These are phyloP conservation scores for Cyprinodon tularosa DNA, from an alignment of 2,113 vertebrate species.

Conservation along the genomic window DNA sequence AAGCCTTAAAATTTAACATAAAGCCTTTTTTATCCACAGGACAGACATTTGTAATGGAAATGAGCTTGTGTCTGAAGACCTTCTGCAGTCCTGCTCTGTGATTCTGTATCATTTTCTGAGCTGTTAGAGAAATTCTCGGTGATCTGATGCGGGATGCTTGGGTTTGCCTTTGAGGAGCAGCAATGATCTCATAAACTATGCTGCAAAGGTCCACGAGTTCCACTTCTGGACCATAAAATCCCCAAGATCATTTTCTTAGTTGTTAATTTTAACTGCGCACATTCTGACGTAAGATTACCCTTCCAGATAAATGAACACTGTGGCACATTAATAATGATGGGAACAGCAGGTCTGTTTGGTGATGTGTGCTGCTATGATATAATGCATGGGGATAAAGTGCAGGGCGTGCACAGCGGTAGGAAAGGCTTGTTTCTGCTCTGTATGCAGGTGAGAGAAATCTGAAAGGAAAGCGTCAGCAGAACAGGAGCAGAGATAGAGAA, in stretches of 20 bases:
- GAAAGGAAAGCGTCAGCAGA: constrained; percentile 59
- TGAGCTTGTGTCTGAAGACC: neutral
- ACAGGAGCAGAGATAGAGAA: constrained; percentile 35
- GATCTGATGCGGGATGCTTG: neutral
- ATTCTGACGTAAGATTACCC: neutral
- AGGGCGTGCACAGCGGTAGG: neutral
- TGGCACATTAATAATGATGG: neutral
- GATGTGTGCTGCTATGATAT: neutral
- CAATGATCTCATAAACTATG: no score
- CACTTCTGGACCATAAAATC: neutral
- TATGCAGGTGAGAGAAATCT: constrained; percentile 34
- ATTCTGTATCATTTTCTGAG: neutral
- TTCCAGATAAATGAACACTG: neutral
- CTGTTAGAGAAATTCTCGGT: neutral
- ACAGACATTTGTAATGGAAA: neutral
- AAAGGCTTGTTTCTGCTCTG: constrained; percentile 12
- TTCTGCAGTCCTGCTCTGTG: neutral
- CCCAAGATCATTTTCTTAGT: neutral
- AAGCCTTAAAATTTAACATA: neutral
- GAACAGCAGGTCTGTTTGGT: neutral
- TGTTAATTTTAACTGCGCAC: neutral
- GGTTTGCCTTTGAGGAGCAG: no score
- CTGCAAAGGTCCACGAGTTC: no score
- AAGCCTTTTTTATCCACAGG: neutral
- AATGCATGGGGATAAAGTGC: neutral